Evolutionary conservation across 2,888 invertebrate genomes (phyloP).

Genomic region (Drosophila putrida): DNA sequence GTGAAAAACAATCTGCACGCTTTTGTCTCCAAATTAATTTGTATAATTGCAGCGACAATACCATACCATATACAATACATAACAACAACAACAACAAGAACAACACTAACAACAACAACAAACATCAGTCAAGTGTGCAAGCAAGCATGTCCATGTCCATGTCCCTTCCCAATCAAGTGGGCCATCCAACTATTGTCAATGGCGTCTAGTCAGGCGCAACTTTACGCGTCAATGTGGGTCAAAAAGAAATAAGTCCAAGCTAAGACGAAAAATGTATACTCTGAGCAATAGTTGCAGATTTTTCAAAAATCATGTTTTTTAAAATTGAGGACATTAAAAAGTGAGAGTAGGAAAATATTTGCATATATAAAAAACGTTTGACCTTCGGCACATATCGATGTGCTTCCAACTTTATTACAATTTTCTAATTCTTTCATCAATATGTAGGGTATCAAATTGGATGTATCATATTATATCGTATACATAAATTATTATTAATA

Average conservation of each 20-base stretch:
- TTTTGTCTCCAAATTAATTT: constrained; percentile 69
- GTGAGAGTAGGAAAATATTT: no score
- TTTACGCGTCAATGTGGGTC: constrained; percentile 47
- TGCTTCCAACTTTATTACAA: no score
- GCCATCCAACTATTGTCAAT: constrained; percentile 20
- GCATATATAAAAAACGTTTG: no score
- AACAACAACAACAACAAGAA: constrained; percentile 2
- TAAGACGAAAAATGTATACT: constrained; percentile 13
- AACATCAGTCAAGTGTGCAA: constrained; percentile 30
- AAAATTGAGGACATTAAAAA: no score
- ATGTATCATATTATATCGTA: no score
- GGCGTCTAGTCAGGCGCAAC: constrained; percentile 38
- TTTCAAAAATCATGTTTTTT: not conserved
- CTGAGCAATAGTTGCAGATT: not conserved
- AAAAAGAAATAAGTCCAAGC: constrained; percentile 6
- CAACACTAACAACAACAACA: constrained; percentile 20
- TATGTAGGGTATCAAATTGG: no score
- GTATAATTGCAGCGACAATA: constrained; percentile 73
- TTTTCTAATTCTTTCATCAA: no score
- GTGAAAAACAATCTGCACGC: constrained; percentile 57
- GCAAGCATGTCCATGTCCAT: constrained; percentile 26
- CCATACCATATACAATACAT: constrained; percentile 11
- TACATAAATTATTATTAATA: not conserved
- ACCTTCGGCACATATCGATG: no score
- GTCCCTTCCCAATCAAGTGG: not conserved